Percentiles rank a stretch among this genome's conserved stretches.
Conservation (phyloP, 2,888 invertebrate genomes). For the Peribatodes rhomboidaria region DNA sequence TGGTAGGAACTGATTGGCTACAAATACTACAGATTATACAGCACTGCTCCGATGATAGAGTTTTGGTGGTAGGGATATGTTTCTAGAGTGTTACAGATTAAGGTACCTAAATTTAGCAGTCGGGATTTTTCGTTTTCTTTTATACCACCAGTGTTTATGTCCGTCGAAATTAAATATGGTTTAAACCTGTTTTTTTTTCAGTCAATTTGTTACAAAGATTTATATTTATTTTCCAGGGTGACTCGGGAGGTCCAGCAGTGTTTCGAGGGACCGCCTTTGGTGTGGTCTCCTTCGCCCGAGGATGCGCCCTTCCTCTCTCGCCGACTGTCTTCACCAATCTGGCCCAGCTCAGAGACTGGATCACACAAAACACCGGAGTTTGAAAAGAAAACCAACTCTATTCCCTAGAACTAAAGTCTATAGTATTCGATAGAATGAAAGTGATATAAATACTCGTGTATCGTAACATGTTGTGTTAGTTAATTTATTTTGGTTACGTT, state of each 20-base stretch:
- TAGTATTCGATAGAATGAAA: neutral
- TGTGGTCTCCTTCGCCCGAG: conserved; percentile 81
- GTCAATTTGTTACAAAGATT: neutral
- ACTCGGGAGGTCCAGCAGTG: conserved; percentile 82
- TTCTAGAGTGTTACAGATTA: no score
- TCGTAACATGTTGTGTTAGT: conserved; percentile 36
- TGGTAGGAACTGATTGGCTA: no score
- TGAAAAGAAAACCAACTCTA: conserved; percentile 51
- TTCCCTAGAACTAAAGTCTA: conserved; percentile 11
- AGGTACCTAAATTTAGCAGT: neutral
- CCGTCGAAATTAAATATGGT: no score
- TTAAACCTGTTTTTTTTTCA: neutral
- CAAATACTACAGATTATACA: no score
- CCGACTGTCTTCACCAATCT: conserved; percentile 82
- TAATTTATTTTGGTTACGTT: conserved; percentile 64
- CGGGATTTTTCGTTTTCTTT: no score
- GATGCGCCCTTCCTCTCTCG: conserved; percentile 80
- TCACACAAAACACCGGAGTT: conserved; percentile 77
- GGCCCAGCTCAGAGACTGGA: conserved; percentile 76
- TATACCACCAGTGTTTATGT: no score
- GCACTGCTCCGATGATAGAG: no score
- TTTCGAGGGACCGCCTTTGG: conserved; percentile 79
- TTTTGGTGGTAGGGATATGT: no score
- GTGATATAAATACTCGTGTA: conserved; percentile 28
- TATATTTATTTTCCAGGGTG: conserved; percentile 65